Evolutionary conservation across 2,888 invertebrate species (phyloP).

Genomic region (Chymomyza procnemis): DNA sequence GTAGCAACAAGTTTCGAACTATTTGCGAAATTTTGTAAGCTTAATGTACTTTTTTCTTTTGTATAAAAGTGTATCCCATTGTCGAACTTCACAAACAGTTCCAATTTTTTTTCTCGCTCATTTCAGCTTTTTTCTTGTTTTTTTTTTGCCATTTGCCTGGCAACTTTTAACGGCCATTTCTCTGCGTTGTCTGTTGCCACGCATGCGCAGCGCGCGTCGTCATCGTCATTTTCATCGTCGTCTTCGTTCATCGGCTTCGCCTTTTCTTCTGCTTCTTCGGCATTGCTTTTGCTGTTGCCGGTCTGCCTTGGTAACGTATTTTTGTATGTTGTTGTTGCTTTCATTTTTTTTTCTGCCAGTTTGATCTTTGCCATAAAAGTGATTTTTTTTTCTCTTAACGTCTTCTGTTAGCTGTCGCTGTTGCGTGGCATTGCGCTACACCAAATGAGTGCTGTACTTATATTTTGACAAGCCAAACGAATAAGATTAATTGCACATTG

Average conservation of each 20-base stretch:
- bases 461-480: conserved; percentile 24
- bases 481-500: not conserved
- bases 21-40: too few relatives aligned
- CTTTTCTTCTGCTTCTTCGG: conserved; percentile 16
- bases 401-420: conserved; percentile 28
- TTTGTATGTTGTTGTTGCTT: conserved; percentile 37
- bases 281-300: conserved; percentile 30
- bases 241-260: not conserved
- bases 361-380: conserved; percentile 70
- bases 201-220: conserved; percentile 44
- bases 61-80: too few relatives aligned
- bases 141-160: conserved; percentile 65
- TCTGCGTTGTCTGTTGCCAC: conserved; percentile 49
- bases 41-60: too few relatives aligned
- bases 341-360: conserved; percentile 50
- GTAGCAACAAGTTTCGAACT: too few relatives aligned
- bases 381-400: conserved; percentile 54
- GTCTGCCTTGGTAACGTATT: conserved; percentile 71
- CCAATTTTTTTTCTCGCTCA: not conserved
- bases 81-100: too few relatives aligned
- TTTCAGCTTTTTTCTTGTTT: not conserved
- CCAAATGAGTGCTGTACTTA: conserved; percentile 63
- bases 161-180: conserved; percentile 69
- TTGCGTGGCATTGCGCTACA: conserved; percentile 67
- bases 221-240: conserved; percentile 26